phyloP scores from a whole-genome alignment of 2,888 invertebrate species.

The Drosophila pseudotakahashii region DNA sequence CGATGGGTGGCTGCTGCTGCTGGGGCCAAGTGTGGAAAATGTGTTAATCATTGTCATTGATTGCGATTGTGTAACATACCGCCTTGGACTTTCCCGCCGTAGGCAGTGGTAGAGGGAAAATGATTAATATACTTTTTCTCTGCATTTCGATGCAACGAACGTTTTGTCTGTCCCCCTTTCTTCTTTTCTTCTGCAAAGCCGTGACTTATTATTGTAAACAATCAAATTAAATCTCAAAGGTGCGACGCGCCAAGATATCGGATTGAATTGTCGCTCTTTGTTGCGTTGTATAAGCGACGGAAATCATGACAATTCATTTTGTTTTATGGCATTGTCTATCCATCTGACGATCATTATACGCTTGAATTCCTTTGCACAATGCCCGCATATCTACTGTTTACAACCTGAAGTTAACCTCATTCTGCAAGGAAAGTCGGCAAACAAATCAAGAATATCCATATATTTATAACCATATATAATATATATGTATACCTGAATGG shows the following conservation, averaged over 20 bases:
- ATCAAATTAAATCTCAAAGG: slow-evolving; percentile 45
- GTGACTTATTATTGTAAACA: slow-evolving; percentile 44
- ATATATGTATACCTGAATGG: neutral
- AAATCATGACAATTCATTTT: slow-evolving; percentile 71
- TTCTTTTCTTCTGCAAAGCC: slow-evolving; percentile 34
- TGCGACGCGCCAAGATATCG: slow-evolving; percentile 44
- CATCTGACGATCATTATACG: slow-evolving; percentile 55
- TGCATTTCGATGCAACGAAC: slow-evolving; percentile 19
- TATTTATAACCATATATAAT: slow-evolving; percentile 20
- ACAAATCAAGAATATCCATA: slow-evolving; percentile 35
- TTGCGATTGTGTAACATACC: slow-evolving; percentile 35
- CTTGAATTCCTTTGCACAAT: slow-evolving; percentile 46
- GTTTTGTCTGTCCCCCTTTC: slow-evolving; percentile 30
- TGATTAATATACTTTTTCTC: slow-evolving; percentile 43
- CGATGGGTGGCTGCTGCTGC: slow-evolving; percentile 34
- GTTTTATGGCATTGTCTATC: slow-evolving; percentile 72
- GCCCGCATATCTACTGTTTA: slow-evolving; percentile 19
- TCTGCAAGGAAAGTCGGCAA: slow-evolving; percentile 30
- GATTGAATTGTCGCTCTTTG: slow-evolving; percentile 45
- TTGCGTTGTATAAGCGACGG: slow-evolving; percentile 60
- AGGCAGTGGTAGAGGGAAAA: slow-evolving; percentile 18
- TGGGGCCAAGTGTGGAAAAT: slow-evolving; percentile 40
- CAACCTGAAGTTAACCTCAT: slow-evolving; percentile 41
- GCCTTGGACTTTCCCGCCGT: slow-evolving; percentile 37
- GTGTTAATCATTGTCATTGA: slow-evolving; percentile 48